A percentile compares a stretch with the other conserved stretches of the same genome.
Conservation (phyloP, 2,888 invertebrate species). For the Drosophila pseudotakahashii region DNA sequence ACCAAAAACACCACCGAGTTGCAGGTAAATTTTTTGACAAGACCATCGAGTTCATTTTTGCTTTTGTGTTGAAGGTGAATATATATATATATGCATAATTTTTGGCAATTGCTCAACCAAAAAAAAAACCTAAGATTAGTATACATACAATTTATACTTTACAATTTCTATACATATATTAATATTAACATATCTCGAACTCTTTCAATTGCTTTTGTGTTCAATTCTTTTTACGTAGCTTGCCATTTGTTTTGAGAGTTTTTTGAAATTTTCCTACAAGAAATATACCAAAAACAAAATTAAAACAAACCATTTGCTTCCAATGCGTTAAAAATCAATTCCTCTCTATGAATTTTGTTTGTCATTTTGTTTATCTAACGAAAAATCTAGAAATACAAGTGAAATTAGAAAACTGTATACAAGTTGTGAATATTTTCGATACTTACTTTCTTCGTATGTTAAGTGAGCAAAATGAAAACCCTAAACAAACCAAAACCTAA, state of each 20-base stretch:
- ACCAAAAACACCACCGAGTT: constrained; percentile 58
- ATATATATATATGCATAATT: constrained; percentile 64
- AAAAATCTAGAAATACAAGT: constrained; percentile 8
- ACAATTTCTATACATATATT: constrained; percentile 54
- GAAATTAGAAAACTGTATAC: constrained; percentile 42
- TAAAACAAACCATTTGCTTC: constrained; percentile 58
- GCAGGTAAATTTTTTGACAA: constrained; percentile 55
- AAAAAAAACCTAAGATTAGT: constrained; percentile 49
- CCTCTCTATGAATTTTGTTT: constrained; percentile 75
- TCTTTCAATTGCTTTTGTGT: constrained; percentile 52
- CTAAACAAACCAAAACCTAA: constrained; percentile 50
- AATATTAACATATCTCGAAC: constrained; percentile 49
- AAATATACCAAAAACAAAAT: constrained; percentile 32
- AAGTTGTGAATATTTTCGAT: constrained; percentile 51
- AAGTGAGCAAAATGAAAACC: constrained; percentile 47
- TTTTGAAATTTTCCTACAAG: constrained; percentile 63
- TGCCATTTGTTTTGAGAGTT: constrained; percentile 65
- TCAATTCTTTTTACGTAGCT: constrained; percentile 68
- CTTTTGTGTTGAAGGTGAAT: constrained; percentile 50
- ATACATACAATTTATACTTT: constrained; percentile 58
- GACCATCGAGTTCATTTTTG: constrained; percentile 37
- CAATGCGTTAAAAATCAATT: constrained; percentile 51
- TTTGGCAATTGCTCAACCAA: constrained; percentile 74
- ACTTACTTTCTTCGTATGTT: constrained; percentile 30
- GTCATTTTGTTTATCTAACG: constrained; percentile 51